Evolutionary conservation across 2,888 invertebrate genomes (phyloP).

Genomic region (Flexamia atlantica): DNA sequence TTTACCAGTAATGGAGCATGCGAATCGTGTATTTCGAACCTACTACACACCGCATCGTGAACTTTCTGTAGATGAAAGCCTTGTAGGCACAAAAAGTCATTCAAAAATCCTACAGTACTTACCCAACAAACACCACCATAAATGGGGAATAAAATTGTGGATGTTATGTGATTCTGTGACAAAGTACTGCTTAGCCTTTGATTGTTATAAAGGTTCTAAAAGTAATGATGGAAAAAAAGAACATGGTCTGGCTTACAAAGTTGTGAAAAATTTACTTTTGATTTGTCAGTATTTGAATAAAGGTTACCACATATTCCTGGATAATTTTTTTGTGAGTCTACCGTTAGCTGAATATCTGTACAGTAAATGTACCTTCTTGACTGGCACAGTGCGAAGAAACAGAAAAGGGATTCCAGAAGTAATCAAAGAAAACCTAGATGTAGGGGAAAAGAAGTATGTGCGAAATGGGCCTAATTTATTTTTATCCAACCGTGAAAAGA

Average conservation of each 20-base stretch:
- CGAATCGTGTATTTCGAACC: neutral
- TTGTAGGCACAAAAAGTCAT: constrained; percentile 54
- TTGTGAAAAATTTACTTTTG: constrained; percentile 35
- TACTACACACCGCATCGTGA: constrained; percentile 8
- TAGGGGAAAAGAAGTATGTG: constrained; percentile 34
- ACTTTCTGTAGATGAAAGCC: constrained; percentile 49
- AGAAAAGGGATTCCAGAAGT: neutral
- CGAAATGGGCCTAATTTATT: constrained; percentile 6
- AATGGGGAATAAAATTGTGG: constrained; percentile 20
- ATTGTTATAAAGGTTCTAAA: constrained; percentile 56
- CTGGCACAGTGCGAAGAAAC: constrained; percentile 36
- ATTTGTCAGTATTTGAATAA: constrained; percentile 32
- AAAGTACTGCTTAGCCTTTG: constrained; percentile 49
- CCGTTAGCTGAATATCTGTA: constrained; percentile 31
- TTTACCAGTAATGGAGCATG: constrained; percentile 3
- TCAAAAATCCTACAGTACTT: constrained; percentile 2
- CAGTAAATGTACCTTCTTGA: constrained; percentile 22
- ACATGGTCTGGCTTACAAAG: constrained; percentile 4
- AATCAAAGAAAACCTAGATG: constrained; percentile 30
- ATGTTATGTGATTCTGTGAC: neutral
- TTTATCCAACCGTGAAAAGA: neutral
- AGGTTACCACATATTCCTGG: constrained; percentile 1
- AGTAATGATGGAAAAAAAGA: neutral
- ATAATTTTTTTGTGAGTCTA: constrained; percentile 54
- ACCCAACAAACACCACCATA: constrained; percentile 26